Conservation (phyloP, 2,888 invertebrate species). For the Erebia ligea region DNA sequence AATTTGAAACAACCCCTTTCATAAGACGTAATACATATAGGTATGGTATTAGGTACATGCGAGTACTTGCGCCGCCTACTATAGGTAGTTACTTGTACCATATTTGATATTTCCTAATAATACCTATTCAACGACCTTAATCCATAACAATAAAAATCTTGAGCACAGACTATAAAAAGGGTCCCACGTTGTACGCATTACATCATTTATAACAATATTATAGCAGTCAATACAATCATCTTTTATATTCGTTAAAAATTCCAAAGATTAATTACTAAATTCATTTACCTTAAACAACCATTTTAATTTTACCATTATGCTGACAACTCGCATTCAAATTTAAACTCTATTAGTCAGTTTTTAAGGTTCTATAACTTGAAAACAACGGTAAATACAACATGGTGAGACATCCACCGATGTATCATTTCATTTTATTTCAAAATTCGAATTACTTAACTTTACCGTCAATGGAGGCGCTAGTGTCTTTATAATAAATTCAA, state of each 20-base stretch:
- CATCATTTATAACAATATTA: constrained; percentile 22
- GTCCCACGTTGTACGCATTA: constrained; percentile 2
- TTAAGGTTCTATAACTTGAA: background rate
- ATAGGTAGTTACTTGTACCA: too few relatives aligned
- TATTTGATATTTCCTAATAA: too few relatives aligned
- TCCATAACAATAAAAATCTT: background rate
- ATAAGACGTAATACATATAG: too few relatives aligned
- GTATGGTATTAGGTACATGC: too few relatives aligned
- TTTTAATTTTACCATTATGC: background rate
- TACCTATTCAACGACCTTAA: background rate
- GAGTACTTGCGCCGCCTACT: too few relatives aligned
- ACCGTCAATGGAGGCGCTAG: constrained; percentile 3
- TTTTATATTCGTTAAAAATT: constrained; percentile 21
- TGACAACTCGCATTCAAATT: background rate
- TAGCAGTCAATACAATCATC: constrained; percentile 20
- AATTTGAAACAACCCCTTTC: too few relatives aligned
- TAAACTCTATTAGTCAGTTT: background rate
- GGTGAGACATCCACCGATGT: constrained; percentile 22
- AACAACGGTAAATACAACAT: background rate
- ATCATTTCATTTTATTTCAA: constrained; percentile 33
- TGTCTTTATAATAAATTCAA: background rate
- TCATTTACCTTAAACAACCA: constrained; percentile 30
- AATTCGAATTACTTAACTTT: constrained; percentile 21
- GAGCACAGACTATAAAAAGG: background rate
- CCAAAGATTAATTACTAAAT: constrained; percentile 34